Evolutionary conservation across 2,113 vertebrate genomes (phyloP), one percentile per base, ranked within the genome.

Genomic region (Pipa parva): DNA sequence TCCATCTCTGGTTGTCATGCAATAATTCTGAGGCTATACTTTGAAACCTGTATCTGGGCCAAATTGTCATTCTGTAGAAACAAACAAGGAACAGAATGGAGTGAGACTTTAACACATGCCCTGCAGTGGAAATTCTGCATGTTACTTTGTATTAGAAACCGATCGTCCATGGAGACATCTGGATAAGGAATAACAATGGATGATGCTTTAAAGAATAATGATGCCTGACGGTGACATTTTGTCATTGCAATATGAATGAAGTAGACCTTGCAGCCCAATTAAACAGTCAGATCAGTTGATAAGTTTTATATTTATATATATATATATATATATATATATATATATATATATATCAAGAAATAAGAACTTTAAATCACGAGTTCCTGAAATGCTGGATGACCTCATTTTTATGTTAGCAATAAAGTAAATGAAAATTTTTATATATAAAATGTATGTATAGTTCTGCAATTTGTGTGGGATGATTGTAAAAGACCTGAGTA

Each of bases 221-320:
- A 68, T 68, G 56, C 65, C 65, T 58, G 55, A 68, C 56, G 60
- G 65, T 68, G 65, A 68, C 56, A 68, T 68, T 68, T 46, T 68
- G 65, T 52, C 56, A 68, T 49, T 59, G 65, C 45, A 59, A 59
- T 68, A 60, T 58, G 56, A 46, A 60, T 59, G 46, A 68, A 68
- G 52, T 68, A 37, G 46, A 28, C 45, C 46, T 59, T 68, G 65
- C 46, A 59, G 45, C 45, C 64, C 65, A 68, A 59, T 59, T 59
- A 68, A 46, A 45, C 54, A 48, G 54, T 31, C 54, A 65, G 26
- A 58, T 49, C 31, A 59, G 65, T 68, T 45, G 37, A 13, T 49
- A 67, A 37, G 29, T 11, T 36, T 37, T 27, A 25, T 48, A 46
- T 28, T 26, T 18, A 59, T 29, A 22, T 27, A 66, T 58, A n/a